A percentile compares a stretch with the other conserved stretches of the same genome.
phyloP scores from a whole-genome alignment of 2,888 invertebrate species.

The Hypselothyrea guttata region DNA sequence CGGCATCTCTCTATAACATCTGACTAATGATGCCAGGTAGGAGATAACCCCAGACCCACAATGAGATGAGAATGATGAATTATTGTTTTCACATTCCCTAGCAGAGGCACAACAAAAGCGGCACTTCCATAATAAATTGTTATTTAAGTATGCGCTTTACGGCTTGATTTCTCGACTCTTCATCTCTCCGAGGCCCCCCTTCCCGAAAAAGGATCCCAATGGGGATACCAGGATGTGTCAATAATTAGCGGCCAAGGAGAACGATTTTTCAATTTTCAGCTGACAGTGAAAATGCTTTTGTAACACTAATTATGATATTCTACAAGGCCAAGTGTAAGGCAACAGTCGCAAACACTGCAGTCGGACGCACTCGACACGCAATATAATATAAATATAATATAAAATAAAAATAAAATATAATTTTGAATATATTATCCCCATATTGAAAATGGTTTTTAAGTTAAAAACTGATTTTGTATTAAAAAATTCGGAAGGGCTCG shows the following conservation, averaged over 20 bases:
- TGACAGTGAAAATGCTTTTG: no score
- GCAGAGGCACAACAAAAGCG: constrained; percentile 17
- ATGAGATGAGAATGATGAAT: constrained; percentile 54
- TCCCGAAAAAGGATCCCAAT: constrained; percentile 9
- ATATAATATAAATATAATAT: no score
- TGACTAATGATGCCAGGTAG: constrained; percentile 38
- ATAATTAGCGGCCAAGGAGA: constrained; percentile 17
- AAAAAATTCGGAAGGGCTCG: no score
- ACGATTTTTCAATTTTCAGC: no score
- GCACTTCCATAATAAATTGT: constrained; percentile 52
- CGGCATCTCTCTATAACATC: background rate
- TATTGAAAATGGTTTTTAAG: no score
- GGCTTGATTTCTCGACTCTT: constrained; percentile 28
- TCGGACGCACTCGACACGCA: no score
- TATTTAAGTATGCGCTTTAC: constrained; percentile 57
- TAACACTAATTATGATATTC: no score
- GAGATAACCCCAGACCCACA: constrained; percentile 24
- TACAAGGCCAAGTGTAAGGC: no score
- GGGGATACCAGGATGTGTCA: constrained; percentile 26
- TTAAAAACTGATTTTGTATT: no score
- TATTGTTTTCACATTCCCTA: constrained; percentile 51
- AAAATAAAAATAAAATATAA: no score
- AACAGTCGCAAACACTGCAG: no score
- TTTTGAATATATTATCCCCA: no score
- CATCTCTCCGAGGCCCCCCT: background rate